Percentiles rank a stretch among this genome's conserved stretches.
These are phyloP conservation scores for Terrapene triunguis DNA, from an alignment of 2,113 vertebrate species.

Conservation along the genomic window DNA sequence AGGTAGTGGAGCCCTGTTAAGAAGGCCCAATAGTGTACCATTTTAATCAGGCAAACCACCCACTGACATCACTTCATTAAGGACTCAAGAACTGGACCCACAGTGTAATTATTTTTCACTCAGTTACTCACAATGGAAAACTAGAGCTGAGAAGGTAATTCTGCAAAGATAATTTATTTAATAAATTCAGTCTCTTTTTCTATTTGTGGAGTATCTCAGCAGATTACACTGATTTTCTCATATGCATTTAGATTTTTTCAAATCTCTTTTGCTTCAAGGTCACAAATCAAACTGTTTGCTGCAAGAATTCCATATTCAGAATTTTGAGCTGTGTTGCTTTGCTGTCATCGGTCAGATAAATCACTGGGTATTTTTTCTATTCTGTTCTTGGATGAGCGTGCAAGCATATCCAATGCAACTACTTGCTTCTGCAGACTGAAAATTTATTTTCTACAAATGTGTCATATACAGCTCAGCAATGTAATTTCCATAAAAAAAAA, in stretches of 20 bases:
- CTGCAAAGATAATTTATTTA: rapidly evolving
- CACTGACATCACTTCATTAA: not conserved
- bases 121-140: rapidly evolving
- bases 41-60: not conserved
- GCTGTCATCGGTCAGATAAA: not conserved
- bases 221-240: not conserved
- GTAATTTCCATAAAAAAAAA: no score
- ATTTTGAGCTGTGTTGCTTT: not conserved
- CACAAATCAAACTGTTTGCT: not conserved
- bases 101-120: not conserved
- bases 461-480: no score
- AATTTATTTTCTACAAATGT: no score
- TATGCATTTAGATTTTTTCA: not conserved
- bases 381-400: not conserved
- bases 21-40: not conserved
- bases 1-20: not conserved
- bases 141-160: rapidly evolving
- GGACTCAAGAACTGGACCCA: rapidly evolving
- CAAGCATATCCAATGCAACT: not conserved
- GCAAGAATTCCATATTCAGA: rapidly evolving
- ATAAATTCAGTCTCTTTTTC: not conserved
- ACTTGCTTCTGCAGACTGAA: no score
- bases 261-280: not conserved
- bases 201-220: not conserved
- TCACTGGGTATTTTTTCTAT: not conserved